Base-by-base conservation (phyloP, 2,888 invertebrate species). In the Sphaerophoria rueppellii region DNA sequence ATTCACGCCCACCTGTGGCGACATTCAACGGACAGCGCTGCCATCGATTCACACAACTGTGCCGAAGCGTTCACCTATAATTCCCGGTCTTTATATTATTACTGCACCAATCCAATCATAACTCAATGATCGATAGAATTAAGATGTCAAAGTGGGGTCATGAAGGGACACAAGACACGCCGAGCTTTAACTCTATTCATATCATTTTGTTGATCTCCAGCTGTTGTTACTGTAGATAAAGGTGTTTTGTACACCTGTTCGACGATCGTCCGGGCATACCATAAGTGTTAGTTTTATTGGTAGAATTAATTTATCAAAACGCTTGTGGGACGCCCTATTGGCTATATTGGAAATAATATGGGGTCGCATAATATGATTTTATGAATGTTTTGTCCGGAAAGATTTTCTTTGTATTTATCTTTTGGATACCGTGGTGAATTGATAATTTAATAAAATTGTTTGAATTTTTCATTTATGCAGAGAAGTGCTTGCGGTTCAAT, bases 201-300 rank as follows among this genome's bases (percentile, higher is more conserved):
- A 24, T 81, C 58, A 52, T 54, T 48, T 2, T 12, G 58, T 72
- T 24, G 75, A 70, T 81, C 73, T 81, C 85, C 81, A 65, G 85
- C 85, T 85, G 85, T 52, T 80, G 85, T 63, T 80, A 73, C 76
- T 77, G 80, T 73, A 48, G 52, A 24, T 24, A 50, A 24, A 24
- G 16, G 37, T 54, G 40, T 60, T 46, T 37, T 74, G 34, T 73
- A 73, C 85, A 85, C 81, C 81, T 81, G 85, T 70, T 81, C 48
- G 48, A 6, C 48, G 48, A n/a, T 50, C 50, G 43, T 14, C 12
- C 12, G 60, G 58, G 71, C 60, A 54, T 61, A 46, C 46, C 52
- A 69, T 70, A 71, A 85, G 85, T 85, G 85, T 85, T 81, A 81
- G 69, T 85, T 85, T 85, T 85, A 85, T 85, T 85, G 63, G 43